Percentiles rank a stretch among this genome's conserved stretches.
These are phyloP conservation scores for Hyperoplus lanceolatus DNA, from an alignment of 2,797 vertebrate species.

Conservation along the genomic window DNA sequence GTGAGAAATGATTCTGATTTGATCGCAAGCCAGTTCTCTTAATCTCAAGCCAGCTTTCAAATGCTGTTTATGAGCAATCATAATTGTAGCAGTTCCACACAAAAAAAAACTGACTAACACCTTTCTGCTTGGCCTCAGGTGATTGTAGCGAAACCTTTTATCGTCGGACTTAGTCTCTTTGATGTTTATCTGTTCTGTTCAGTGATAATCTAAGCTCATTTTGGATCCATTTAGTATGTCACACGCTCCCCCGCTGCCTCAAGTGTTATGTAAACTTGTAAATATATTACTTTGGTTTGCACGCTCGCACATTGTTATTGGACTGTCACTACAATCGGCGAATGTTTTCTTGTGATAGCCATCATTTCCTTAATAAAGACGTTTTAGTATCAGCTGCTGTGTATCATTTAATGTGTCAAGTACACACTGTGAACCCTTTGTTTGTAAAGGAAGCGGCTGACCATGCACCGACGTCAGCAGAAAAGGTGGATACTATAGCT, in stretches of 20 bases:
- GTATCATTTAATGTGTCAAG: constrained; percentile 1
- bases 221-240: neutral
- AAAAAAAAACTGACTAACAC: constrained; percentile 6
- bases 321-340: neutral
- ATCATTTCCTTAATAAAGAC: neutral
- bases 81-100: constrained; percentile 52
- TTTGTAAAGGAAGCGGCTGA: neutral
- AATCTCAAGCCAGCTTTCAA: constrained; percentile 30
- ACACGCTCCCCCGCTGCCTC: neutral
- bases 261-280: neutral
- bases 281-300: neutral
- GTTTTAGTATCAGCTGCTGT: neutral
- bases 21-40: constrained; percentile 70
- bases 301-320: neutral
- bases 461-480: constrained; percentile 5
- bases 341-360: neutral
- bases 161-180: constrained; percentile 32
- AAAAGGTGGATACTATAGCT: constrained; percentile 2
- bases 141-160: constrained; percentile 24
- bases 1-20: constrained; percentile 70
- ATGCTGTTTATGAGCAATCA: constrained; percentile 70
- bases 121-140: constrained; percentile 54
- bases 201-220: neutral
- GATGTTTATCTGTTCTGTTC: constrained; percentile 25
- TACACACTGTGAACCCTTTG: neutral